A percentile compares a stretch with the other conserved stretches of the same genome.
phyloP scores from a whole-genome alignment of 2,113 vertebrate genomes.

The Butorides virescens region DNA sequence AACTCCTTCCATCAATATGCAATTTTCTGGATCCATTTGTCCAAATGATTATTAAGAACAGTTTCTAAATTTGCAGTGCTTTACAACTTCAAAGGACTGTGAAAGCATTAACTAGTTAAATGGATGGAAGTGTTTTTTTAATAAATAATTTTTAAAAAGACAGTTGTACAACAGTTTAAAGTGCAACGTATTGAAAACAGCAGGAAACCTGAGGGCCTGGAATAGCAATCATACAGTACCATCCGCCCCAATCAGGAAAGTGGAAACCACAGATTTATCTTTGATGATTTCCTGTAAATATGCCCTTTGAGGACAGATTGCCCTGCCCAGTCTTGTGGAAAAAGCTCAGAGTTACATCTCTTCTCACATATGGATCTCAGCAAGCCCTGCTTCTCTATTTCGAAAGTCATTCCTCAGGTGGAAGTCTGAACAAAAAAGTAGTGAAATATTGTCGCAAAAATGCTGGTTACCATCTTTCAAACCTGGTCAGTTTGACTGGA shows the following conservation, averaged over 20 bases:
- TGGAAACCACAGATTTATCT: conserved; percentile 47
- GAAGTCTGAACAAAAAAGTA: background rate
- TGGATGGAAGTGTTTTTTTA: conserved; percentile 5
- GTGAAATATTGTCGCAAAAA: background rate
- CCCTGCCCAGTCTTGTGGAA: conserved; percentile 39
- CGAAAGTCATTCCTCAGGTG: background rate
- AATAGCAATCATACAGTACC: conserved; percentile 24
- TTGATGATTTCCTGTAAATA: conserved; percentile 58
- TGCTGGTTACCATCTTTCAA: background rate
- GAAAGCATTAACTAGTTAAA: conserved; percentile 49
- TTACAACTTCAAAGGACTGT: conserved; percentile 14
- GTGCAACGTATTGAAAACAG: conserved; percentile 54
- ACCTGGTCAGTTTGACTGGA: background rate
- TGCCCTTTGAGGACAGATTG: conserved; percentile 46
- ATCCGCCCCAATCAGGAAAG: conserved; percentile 39
- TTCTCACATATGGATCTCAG: conserved; percentile 37
- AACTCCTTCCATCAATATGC: conserved; percentile 57
- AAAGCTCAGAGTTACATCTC: conserved; percentile 1
- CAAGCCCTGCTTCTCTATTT: conserved; percentile 17
- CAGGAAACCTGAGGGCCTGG: conserved; percentile 29
- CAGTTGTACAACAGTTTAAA: conserved; percentile 41
- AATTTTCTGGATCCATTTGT: conserved; percentile 61
- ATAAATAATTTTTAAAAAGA: background rate
- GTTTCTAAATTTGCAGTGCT: conserved; percentile 26
- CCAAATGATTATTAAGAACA: conserved; percentile 55